Conservation (phyloP, 2,113 vertebrate genomes). For the Callorhinus ursinus region DNA sequence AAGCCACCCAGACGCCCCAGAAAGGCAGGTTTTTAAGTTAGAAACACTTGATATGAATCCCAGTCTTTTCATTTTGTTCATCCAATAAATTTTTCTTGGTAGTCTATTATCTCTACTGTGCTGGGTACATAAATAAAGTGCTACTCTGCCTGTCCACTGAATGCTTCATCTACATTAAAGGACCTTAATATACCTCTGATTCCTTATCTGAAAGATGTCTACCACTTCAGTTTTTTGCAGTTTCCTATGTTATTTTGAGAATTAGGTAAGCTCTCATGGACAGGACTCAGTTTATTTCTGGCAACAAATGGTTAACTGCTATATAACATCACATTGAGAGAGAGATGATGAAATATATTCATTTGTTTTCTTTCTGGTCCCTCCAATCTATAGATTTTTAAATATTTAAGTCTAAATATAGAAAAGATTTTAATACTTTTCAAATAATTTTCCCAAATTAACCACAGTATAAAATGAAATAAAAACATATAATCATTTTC, state of each 20-base stretch:
- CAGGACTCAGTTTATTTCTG: neutral
- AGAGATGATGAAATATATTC: neutral
- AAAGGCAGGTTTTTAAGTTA: neutral
- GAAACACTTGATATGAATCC: neutral
- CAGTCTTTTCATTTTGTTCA: neutral
- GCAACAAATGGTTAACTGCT: neutral
- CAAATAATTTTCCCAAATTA: neutral
- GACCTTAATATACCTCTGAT: neutral
- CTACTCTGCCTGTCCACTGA: neutral
- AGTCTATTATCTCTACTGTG: neutral
- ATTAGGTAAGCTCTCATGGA: neutral
- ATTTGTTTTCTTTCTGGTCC: neutral
- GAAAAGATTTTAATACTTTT: neutral
- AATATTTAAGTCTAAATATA: neutral
- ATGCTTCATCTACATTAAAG: neutral
- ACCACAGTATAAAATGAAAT: neutral
- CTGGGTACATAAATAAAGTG: neutral
- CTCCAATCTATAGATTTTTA: neutral
- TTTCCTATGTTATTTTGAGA: neutral
- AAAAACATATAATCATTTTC: neutral
- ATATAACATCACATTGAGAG: neutral
- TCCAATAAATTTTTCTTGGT: neutral
- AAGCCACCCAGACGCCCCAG: too few relatives aligned
- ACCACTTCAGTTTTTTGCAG: neutral
- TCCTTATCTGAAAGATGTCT: neutral